Base-by-base conservation (phyloP, 2,888 invertebrate species). In the Elmis aenea region DNA sequence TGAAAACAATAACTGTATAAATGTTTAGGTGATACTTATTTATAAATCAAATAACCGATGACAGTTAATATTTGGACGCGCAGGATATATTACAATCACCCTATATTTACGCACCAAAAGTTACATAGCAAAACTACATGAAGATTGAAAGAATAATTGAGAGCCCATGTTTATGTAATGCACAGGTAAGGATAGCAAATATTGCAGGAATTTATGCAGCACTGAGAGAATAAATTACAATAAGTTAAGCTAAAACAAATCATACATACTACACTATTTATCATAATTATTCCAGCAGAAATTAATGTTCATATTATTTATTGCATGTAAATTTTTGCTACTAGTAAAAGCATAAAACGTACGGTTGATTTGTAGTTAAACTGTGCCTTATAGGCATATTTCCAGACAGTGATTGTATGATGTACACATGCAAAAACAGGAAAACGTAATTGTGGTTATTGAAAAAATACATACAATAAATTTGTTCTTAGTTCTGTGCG, bases 251-350 rank as follows among this genome's bases (percentile, higher is more conserved):
- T 25, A 16, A 30, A 30, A 30, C 30, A 32, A 32, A 32, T 24
- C 16, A 23, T 15, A 24, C 24, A 14, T 23, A 32, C 32, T 16
- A 32, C 23, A 32, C 32, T 32, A 37, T 37, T 37, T 37, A 37
- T 31, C 37, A 31, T 26, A 37, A 37, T 37, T 31, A 37, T 37
- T 37, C 37, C 16, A 31, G 21, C 30, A 26, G 31, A 30, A 37
- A 31, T 37, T 37, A 37, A 31, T 37, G 37, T 31, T 26, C 21
- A 37, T 26, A 21, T 37, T 30, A 37, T 37, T 37, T 37, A 37
- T 37, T 26, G 37, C 37, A 15, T 35, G 27, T 12, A 24, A 37
- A 37, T 37, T 37, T 37, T 31, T 31, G 35, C 35, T 35, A 35
- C 35, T 28, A 24, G 29, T 29, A 29, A 35, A 30, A 22, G 10